phyloP scores from a whole-genome alignment of 2,113 vertebrate genomes.

The Andinoacara biseriatus region DNA sequence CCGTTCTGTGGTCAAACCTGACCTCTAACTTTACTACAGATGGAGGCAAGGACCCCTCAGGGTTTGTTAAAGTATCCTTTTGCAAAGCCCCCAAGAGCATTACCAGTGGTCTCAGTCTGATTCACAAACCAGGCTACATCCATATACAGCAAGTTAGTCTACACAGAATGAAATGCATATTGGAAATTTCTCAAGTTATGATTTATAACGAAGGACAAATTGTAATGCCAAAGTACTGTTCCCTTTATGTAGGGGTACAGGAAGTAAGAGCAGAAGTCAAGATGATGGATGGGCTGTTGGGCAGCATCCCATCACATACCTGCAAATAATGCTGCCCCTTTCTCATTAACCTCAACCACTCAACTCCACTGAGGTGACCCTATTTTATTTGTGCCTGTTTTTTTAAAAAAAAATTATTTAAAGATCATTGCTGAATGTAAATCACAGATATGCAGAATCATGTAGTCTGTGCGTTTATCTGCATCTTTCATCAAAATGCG shows the following conservation, averaged over 20 bases:
- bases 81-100: background rate
- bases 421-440: background rate
- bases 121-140: background rate
- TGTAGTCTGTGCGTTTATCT: background rate
- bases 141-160: background rate
- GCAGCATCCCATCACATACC: background rate
- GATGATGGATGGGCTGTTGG: background rate
- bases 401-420: too few relatives aligned
- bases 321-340: background rate
- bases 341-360: background rate
- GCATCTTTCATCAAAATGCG: background rate
- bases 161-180: background rate
- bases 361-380: background rate
- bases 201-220: background rate
- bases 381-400: background rate
- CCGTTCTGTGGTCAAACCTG: conserved; percentile 12
- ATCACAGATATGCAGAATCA: background rate
- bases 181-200: background rate
- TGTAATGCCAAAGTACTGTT: background rate
- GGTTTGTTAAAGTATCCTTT: background rate
- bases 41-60: background rate
- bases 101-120: background rate
- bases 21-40: conserved; percentile 11
- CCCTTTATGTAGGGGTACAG: background rate
- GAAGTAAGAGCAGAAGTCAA: background rate